phyloP scores from a whole-genome alignment of 2,797 vertebrate genomes.

The Coilia nasus region DNA sequence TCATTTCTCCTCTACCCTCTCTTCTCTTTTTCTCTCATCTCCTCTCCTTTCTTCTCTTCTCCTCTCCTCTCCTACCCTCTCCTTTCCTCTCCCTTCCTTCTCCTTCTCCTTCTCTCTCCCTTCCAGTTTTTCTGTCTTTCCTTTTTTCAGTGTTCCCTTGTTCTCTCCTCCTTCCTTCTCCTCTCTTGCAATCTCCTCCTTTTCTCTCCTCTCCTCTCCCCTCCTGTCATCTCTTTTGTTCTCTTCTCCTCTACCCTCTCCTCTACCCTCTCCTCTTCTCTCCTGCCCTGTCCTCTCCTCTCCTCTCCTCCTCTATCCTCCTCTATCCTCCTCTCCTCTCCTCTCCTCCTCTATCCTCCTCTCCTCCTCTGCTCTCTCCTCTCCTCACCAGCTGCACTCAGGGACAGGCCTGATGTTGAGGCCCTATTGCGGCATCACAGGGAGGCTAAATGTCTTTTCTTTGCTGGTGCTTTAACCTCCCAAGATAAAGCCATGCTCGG shows the following conservation, averaged over 20 bases:
- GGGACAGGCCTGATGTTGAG: slow-evolving; percentile 66
- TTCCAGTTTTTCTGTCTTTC: no score
- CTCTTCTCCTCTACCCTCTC: not conserved
- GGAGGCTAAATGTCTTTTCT: slow-evolving; percentile 66
- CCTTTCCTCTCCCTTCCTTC: slow-evolving; percentile 25
- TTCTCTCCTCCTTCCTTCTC: not conserved
- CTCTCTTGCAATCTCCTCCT: not conserved
- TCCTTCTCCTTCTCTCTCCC: not conserved
- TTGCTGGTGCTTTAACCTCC: slow-evolving; percentile 71
- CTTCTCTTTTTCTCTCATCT: not conserved
- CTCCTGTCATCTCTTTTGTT: no score
- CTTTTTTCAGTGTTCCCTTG: no score
- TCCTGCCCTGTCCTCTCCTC: not conserved
- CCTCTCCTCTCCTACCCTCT: slow-evolving; percentile 25
- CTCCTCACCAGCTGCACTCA: slow-evolving; percentile 47
- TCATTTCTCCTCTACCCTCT: not conserved
- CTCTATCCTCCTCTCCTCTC: not conserved
- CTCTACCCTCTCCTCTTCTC: slow-evolving; percentile 3
- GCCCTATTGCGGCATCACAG: slow-evolving; percentile 73
- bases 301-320: not conserved
- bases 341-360: not conserved
- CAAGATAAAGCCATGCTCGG: slow-evolving; percentile 79
- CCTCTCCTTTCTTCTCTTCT: not conserved
- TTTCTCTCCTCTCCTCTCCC: no score
- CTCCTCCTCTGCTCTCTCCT: slow-evolving; percentile 39